Conservation (phyloP, 2,888 invertebrate genomes). For the Sphecodes monilicornis region DNA sequence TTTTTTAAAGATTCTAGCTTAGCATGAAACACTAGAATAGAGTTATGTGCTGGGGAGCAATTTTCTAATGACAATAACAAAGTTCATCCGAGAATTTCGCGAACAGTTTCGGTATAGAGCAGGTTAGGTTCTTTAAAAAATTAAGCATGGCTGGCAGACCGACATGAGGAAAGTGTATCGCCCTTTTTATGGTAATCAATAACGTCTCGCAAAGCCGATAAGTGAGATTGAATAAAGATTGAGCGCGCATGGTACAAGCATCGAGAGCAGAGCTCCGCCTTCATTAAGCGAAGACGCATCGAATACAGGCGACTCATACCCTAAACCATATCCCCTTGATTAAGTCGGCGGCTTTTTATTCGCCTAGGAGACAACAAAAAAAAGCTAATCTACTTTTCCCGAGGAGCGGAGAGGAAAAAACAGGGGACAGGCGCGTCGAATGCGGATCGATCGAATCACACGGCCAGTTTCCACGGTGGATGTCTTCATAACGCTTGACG, state of each 20-base stretch:
- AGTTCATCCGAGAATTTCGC: not conserved
- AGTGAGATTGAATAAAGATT: slow-evolving; percentile 11
- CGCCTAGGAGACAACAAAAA: not conserved
- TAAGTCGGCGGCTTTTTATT: slow-evolving; percentile 22
- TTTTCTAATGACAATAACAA: not conserved
- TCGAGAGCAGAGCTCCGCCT: not conserved
- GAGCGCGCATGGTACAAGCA: not conserved
- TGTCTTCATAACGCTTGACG: slow-evolving; percentile 51
- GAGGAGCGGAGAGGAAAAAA: not conserved
- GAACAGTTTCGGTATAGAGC: not conserved
- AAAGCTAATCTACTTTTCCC: slow-evolving; percentile 5
- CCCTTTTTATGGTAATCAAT: not conserved
- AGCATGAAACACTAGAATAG: not conserved
- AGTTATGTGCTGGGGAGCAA: not conserved
- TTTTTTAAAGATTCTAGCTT: no score
- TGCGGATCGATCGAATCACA: slow-evolving; percentile 8
- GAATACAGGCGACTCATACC: not conserved
- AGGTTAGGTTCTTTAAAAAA: not conserved
- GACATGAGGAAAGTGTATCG: not conserved
- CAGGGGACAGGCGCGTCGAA: slow-evolving; percentile 8
- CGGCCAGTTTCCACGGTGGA: slow-evolving; percentile 20
- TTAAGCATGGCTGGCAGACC: not conserved
- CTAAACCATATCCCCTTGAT: slow-evolving; percentile 17
- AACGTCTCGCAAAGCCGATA: slow-evolving; percentile 12
- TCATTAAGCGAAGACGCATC: slow-evolving; percentile 7